Percentiles rank a stretch among this genome's conserved stretches.
These are phyloP conservation scores for Frieseomelitta varia DNA, from an alignment of 1,140 invertebrate species.

Conservation along the genomic window DNA sequence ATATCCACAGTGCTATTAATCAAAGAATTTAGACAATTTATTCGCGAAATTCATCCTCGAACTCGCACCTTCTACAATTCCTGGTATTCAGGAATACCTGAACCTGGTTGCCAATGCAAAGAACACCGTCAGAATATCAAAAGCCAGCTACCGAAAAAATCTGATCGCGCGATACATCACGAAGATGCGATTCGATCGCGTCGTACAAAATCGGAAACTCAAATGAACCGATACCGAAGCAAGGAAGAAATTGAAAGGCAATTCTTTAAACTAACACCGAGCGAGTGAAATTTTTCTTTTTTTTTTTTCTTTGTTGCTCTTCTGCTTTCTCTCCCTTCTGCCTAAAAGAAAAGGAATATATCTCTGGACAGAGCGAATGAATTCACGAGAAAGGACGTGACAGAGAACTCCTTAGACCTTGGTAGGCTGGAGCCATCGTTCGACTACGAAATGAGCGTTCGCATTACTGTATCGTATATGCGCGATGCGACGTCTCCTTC, in stretches of 20 bases:
- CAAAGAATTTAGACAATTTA: neutral
- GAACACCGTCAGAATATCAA: slow-evolving; percentile 15
- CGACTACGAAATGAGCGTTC: slow-evolving; percentile 55
- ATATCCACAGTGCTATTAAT: neutral
- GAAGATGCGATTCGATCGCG: neutral
- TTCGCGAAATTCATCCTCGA: neutral
- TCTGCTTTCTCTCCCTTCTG: neutral
- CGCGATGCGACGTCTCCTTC: slow-evolving; percentile 53
- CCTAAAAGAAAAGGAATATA: slow-evolving; percentile 25
- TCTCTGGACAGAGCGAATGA: slow-evolving; percentile 20
- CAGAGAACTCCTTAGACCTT: slow-evolving; percentile 50
- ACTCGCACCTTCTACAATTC: neutral
- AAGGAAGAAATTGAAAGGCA: too few relatives aligned
- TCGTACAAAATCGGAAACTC: neutral
- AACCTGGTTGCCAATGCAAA: neutral
- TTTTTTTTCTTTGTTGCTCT: neutral
- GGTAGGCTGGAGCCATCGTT: slow-evolving; percentile 1
- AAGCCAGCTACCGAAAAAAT: neutral
- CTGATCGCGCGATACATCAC: neutral
- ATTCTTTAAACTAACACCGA: slow-evolving; percentile 7
- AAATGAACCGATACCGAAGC: neutral
- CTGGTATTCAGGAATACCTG: neutral
- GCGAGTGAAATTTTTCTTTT: neutral
- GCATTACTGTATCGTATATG: slow-evolving; percentile 43
- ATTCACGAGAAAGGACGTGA: slow-evolving; percentile 40